These are phyloP conservation scores for Uria aalge DNA, from an alignment of 2,113 vertebrate species.

Conservation along the genomic window DNA sequence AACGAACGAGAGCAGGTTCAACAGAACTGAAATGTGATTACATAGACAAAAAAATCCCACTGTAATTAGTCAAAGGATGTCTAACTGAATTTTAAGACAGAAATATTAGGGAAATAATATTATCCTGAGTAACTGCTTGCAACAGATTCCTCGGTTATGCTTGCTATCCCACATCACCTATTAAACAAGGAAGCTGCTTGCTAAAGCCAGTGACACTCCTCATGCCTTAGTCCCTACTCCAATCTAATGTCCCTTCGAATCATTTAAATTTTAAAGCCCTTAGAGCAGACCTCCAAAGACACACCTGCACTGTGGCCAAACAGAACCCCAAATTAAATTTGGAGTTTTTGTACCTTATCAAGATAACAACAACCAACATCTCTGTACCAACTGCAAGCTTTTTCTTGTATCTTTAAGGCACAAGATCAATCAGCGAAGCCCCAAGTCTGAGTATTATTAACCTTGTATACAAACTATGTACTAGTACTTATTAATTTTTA, in stretches of 20 bases:
- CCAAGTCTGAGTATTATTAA: neutral
- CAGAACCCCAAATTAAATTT: neutral
- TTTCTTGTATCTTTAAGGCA: neutral
- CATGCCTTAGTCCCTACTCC: neutral
- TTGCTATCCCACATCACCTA: neutral
- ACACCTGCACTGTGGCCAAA: neutral
- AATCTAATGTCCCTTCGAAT: neutral
- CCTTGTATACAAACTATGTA: neutral
- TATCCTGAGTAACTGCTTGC: neutral
- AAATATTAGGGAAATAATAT: neutral
- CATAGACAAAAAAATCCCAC: neutral
- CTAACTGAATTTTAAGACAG: neutral
- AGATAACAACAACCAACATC: neutral
- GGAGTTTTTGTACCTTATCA: neutral
- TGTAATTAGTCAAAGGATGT: neutral
- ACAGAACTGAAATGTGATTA: neutral
- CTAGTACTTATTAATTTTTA: neutral
- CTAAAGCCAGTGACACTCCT: neutral
- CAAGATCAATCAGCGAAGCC: neutral
- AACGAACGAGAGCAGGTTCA: neutral
- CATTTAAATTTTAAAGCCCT: neutral
- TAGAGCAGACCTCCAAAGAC: neutral
- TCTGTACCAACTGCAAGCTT: neutral
- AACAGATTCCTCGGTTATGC: fast-evolving
- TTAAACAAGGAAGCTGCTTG: neutral